Conservation (phyloP, 2,113 vertebrate genomes). For the Catharus bicknelli region DNA sequence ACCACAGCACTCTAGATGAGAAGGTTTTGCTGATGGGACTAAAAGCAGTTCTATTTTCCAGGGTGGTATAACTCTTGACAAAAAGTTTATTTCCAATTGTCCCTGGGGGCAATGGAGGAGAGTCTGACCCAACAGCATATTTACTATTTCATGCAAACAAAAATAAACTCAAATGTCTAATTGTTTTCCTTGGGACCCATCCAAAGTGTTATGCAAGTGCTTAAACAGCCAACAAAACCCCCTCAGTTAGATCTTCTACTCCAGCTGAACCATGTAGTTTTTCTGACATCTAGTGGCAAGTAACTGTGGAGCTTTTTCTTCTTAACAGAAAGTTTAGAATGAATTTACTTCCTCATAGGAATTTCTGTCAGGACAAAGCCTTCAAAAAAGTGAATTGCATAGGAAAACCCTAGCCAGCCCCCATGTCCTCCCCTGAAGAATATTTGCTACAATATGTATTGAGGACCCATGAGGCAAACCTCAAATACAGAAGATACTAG, state of each 20-base stretch:
- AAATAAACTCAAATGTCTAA: slow-evolving; percentile 43
- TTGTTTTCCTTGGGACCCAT: slow-evolving; percentile 36
- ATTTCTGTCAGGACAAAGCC: neutral
- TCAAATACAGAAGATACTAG: neutral
- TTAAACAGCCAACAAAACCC: neutral
- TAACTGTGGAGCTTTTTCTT: neutral
- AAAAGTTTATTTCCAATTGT: slow-evolving; percentile 19
- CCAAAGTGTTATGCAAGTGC: slow-evolving; percentile 42
- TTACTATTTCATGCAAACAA: slow-evolving; percentile 43
- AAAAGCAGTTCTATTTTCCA: neutral
- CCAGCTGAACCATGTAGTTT: neutral
- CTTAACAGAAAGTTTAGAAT: neutral
- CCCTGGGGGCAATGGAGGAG: neutral
- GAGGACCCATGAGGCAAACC: neutral
- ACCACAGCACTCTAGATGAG: neutral
- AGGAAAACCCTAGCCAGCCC: neutral
- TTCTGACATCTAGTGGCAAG: slow-evolving; percentile 74
- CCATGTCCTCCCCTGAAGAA: neutral
- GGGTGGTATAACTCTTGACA: neutral
- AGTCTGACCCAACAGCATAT: slow-evolving; percentile 13
- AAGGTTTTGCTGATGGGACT: neutral
- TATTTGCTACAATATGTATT: neutral
- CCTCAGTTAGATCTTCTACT: neutral
- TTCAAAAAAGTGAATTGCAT: neutral
- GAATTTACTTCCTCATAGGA: neutral